Evolutionary conservation across 2,888 invertebrate species (phyloP), one percentile per base, ranked within the genome.

Genomic region (Plagodis pulveraria): DNA sequence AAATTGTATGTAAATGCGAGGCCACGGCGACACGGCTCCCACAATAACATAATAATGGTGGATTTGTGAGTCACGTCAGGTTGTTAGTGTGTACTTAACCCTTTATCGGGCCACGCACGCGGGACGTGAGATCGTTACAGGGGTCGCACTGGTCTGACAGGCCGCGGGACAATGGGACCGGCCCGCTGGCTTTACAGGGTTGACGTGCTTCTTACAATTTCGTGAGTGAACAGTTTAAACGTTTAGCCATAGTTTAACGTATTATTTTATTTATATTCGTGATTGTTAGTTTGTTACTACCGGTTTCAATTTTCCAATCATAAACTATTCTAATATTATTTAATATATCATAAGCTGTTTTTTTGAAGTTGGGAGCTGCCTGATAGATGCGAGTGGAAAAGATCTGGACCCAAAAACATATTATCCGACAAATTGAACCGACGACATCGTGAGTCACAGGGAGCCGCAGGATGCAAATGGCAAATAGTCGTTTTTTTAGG

Each of bases 41-140:
- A 90, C 91, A 91, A 91, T 91, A 91, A 91, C 91, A 91, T 90
- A 90, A 91, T 91, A 92, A 91, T 91, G 87, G 89, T 84, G 86
- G 90, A 91, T 91, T 91, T 91, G 91, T 91, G 87, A 91, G 84
- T 91, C 91, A 91, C 91, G 91, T 90, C 87, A 88, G 86, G 89
- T 89, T 89, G 91, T 91, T 91, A 91, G 89, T 89, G 83, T 89
- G 88, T 91, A 90, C 89, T 92, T 91, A 92, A 91, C 91, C 91
- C 91, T 91, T 91, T 90, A 92, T 91, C 91, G 85, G 83, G 82
- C 84, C 91, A 90, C 91, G 91, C 91, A 90, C 89, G 84, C 85
- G 84, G 90, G 81, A 91, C 91, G 91, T 91, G 91, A 87, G 89
- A 89, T 85, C 90, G 88, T 91, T 91, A 90, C 83, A 70, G 73